Conservation (phyloP, 2,113 vertebrate genomes). For the Dicaeum eximium region DNA sequence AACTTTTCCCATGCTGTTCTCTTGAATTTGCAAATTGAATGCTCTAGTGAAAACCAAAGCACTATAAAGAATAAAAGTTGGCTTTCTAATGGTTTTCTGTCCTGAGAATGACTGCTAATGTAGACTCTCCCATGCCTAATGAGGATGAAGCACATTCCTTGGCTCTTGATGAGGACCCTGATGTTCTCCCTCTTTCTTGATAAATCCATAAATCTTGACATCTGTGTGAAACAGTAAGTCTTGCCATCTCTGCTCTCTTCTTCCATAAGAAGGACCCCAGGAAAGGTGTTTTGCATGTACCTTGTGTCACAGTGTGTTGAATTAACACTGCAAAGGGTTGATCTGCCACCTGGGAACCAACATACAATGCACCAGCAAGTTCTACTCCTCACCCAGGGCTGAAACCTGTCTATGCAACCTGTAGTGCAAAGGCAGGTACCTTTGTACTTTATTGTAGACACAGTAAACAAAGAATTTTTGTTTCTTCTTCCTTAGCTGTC, state of each 20-base stretch:
- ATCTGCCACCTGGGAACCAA: neutral
- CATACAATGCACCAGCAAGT: neutral
- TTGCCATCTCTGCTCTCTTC: neutral
- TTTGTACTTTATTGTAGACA: conserved; percentile 51
- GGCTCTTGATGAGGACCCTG: neutral
- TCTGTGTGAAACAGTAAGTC: neutral
- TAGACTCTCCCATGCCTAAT: neutral
- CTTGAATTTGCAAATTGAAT: conserved; percentile 28
- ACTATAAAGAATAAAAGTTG: neutral
- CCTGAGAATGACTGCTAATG: neutral
- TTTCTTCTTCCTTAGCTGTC: conserved; percentile 36
- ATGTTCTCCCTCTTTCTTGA: neutral
- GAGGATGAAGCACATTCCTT: neutral
- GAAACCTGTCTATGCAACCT: conserved; percentile 4
- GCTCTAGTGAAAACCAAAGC: neutral
- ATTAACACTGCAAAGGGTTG: neutral
- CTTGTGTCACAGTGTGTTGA: neutral
- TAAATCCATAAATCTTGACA: neutral
- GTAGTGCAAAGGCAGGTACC: conserved; percentile 3
- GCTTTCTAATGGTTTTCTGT: neutral
- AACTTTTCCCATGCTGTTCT: conserved; percentile 28
- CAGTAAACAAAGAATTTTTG: neutral
- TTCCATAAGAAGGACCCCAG: neutral
- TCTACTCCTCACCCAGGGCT: neutral
- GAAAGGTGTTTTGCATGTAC: neutral